Conservation (phyloP, 2,797 vertebrate genomes). For the Siniperca obscura region DNA sequence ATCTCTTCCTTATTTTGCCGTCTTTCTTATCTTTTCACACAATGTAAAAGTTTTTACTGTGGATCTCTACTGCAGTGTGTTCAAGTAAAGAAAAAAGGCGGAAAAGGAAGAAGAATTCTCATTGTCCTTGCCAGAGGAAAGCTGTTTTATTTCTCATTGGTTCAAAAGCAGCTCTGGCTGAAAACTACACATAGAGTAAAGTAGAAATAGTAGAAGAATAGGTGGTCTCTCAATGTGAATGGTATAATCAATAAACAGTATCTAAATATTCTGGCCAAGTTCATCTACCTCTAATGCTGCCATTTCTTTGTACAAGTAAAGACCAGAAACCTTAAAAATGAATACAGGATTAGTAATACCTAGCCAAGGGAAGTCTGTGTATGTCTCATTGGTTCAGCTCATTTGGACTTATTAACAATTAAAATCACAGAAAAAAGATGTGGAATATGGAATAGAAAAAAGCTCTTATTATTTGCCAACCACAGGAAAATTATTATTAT, state of each 20-base stretch:
- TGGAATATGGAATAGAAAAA: not conserved
- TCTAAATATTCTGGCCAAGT: not conserved
- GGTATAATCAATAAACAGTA: too few species aligned
- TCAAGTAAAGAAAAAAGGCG: not conserved
- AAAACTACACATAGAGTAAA: not conserved
- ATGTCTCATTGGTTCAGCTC: slow-evolving; percentile 32
- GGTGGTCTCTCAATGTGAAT: not conserved
- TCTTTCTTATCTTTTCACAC: not conserved
- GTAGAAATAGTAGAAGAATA: not conserved
- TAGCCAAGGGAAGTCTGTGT: slow-evolving; percentile 18
- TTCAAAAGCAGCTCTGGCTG: not conserved
- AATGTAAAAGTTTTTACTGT: not conserved
- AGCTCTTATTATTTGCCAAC: too few species aligned
- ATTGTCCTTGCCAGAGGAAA: not conserved
- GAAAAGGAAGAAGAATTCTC: not conserved
- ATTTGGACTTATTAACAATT: slow-evolving; percentile 47
- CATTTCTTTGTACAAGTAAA: slow-evolving; percentile 1
- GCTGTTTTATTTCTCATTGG: not conserved
- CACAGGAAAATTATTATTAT: too few species aligned
- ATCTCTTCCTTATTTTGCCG: not conserved
- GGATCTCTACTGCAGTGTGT: not conserved
- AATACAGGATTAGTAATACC: not conserved
- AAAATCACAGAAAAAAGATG: slow-evolving; percentile 7
- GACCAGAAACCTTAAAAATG: slow-evolving; percentile 10
- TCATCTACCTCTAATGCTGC: not conserved